These are phyloP conservation scores for Acholoe squamosa DNA, from an alignment of 2,888 invertebrate species.

Conservation along the genomic window DNA sequence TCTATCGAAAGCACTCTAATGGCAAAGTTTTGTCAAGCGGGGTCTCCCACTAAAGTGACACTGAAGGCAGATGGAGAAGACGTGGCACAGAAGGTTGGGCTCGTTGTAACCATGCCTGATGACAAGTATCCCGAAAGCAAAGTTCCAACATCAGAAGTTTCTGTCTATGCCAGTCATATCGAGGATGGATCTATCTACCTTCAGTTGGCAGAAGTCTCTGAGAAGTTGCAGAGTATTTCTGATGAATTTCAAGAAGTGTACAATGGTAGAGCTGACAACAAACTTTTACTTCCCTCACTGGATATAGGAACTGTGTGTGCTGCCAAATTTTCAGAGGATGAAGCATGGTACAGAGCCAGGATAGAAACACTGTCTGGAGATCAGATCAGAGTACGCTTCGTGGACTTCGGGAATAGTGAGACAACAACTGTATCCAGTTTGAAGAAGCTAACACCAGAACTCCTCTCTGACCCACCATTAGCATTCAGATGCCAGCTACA, in stretches of 20 bases:
- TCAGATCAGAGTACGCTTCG: constrained; percentile 61
- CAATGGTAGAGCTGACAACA: constrained; percentile 62
- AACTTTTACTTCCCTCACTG: constrained; percentile 60
- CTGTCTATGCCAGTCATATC: background rate
- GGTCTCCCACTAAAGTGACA: background rate
- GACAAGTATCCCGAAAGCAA: background rate
- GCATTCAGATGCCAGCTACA: constrained; percentile 69
- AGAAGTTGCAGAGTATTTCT: constrained; percentile 66
- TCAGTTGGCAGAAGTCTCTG: constrained; percentile 65
- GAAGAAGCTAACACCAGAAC: constrained; percentile 62
- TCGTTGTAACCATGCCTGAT: background rate
- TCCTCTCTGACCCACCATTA: constrained; percentile 69
- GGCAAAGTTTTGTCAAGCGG: background rate
- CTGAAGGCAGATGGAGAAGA: background rate
- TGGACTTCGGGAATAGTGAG: constrained; percentile 67
- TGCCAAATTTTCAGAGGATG: constrained; percentile 74
- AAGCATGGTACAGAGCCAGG: constrained; percentile 77
- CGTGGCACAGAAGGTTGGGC: background rate
- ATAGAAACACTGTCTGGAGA: background rate
- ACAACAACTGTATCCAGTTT: background rate
- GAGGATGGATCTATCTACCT: constrained; percentile 25
- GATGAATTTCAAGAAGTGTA: constrained; percentile 67
- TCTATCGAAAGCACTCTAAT: background rate
- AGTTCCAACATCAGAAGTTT: background rate
- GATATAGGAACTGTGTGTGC: constrained; percentile 71